Conservation (phyloP, 1,140 invertebrate genomes). For the Polypedilum vanderplanki region DNA sequence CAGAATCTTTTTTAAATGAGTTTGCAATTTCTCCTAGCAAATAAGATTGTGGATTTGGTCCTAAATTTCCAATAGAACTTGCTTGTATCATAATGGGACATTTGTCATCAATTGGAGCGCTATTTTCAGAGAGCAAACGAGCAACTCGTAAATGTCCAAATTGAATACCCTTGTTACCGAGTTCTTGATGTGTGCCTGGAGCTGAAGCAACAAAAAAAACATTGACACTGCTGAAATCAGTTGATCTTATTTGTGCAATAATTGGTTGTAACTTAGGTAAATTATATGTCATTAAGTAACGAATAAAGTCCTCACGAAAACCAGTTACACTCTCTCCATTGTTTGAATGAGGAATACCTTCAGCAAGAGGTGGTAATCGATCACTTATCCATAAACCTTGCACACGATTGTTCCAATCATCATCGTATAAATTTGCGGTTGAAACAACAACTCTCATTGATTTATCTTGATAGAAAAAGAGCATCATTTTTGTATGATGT, state of each 20-base stretch:
- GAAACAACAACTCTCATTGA: conserved; percentile 80
- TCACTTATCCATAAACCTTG: conserved; percentile 91
- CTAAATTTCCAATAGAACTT: conserved; percentile 84
- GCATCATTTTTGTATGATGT: conserved; percentile 92
- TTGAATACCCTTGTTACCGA: conserved; percentile 40
- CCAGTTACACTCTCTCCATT: conserved; percentile 71
- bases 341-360: conserved; percentile 43
- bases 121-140: conserved; percentile 57
- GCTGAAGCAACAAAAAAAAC: conserved; percentile 79
- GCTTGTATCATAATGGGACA: conserved; percentile 65
- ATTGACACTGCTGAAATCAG: conserved; percentile 74
- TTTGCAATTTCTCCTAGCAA: conserved; percentile 57
- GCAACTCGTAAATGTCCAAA: conserved; percentile 71
- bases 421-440: conserved; percentile 84
- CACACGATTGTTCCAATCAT: conserved; percentile 90
- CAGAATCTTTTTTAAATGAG: conserved; percentile 51
- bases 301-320: conserved; percentile 79
- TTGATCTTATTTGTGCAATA: conserved; percentile 61
- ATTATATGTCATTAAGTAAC: conserved; percentile 73
- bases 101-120: conserved; percentile 47
- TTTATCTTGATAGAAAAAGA: conserved; percentile 73
- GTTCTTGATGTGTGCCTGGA: conserved; percentile 67
- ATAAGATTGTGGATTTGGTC: conserved; percentile 62
- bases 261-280: conserved; percentile 60
- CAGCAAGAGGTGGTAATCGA: conserved; percentile 56